Percentiles rank a stretch among this genome's conserved stretches.
Evolutionary conservation across 2,888 invertebrate genomes (phyloP).

Genomic region (Metopia argyrocephala): DNA sequence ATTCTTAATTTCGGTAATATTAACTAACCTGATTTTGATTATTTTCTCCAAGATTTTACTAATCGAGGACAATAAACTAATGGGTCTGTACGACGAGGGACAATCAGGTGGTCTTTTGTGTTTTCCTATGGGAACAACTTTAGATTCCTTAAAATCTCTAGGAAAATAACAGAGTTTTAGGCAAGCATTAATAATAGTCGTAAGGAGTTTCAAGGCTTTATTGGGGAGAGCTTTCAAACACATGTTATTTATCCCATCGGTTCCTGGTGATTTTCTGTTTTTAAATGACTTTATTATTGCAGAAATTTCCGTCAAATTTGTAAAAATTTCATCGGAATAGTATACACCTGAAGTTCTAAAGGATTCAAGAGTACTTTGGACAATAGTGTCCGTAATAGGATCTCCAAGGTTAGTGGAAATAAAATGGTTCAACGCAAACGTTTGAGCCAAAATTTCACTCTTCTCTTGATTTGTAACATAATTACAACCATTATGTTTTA

Average conservation of each 20-base stretch:
- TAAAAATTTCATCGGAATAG: background rate
- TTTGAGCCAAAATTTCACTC: background rate
- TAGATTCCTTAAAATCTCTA: background rate
- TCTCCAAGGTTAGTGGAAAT: too few relatives aligned
- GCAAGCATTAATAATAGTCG: too few relatives aligned
- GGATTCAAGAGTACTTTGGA: background rate
- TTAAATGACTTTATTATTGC: background rate
- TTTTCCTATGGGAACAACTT: background rate
- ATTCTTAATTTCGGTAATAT: background rate
- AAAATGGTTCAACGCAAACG: too few relatives aligned
- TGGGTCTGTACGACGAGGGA: background rate
- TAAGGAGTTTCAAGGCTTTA: too few relatives aligned
- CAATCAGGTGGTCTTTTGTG: background rate
- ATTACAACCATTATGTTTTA: background rate
- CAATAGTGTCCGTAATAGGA: background rate
- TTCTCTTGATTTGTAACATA: constrained; percentile 2
- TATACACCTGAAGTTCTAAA: background rate
- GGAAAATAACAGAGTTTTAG: too few relatives aligned
- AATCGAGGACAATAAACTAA: too few relatives aligned
- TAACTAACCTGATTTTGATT: too few relatives aligned
- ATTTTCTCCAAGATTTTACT: too few relatives aligned
- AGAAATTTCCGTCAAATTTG: background rate
- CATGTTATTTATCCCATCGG: too few relatives aligned
- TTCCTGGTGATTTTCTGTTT: too few relatives aligned
- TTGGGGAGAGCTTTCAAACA: too few relatives aligned